A percentile compares a stretch with the other conserved stretches of the same genome.
Evolutionary conservation across 2,888 invertebrate species (phyloP).

Genomic region (Eupithecia vulgata): DNA sequence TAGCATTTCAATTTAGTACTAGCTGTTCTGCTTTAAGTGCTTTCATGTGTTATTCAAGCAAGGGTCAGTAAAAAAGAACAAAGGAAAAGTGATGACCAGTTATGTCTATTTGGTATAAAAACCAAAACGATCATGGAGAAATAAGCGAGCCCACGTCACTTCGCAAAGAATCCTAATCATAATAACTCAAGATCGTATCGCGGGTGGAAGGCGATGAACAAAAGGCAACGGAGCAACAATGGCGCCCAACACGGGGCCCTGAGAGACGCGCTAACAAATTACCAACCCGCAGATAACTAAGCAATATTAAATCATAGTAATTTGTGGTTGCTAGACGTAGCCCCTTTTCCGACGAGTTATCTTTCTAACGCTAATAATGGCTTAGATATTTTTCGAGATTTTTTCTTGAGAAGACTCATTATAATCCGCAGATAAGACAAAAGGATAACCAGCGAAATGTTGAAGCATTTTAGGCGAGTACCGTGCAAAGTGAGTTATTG

Average conservation of each 20-base stretch:
- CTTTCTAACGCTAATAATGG: conserved; percentile 57
- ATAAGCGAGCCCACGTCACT: conserved; percentile 80
- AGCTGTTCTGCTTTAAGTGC: conserved; percentile 38
- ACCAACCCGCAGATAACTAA: conserved; percentile 82
- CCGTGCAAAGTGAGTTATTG: conserved; percentile 37
- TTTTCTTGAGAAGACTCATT: conserved; percentile 54
- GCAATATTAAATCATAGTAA: conserved; percentile 84
- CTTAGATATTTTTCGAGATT: conserved; percentile 60
- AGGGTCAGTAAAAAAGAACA: neutral
- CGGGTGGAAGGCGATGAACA: conserved; percentile 78
- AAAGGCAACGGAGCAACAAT: conserved; percentile 80
- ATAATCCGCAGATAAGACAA: conserved; percentile 50
- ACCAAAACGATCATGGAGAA: conserved; percentile 76
- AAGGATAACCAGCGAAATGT: conserved; percentile 34
- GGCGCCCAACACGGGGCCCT: conserved; percentile 74
- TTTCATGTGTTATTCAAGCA: neutral
- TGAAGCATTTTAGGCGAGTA: conserved; percentile 32
- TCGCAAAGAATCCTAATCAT: conserved; percentile 83
- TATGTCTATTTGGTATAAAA: conserved; percentile 54
- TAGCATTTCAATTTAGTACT: conserved; percentile 41
- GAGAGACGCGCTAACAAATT: conserved; percentile 81
- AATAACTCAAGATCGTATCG: conserved; percentile 83
- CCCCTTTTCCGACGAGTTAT: conserved; percentile 71
- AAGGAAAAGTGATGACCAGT: neutral
- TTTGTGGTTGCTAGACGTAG: conserved; percentile 79